phyloP scores from a whole-genome alignment of 2,797 vertebrate species.

The Parauchenoglanis punctatus region DNA sequence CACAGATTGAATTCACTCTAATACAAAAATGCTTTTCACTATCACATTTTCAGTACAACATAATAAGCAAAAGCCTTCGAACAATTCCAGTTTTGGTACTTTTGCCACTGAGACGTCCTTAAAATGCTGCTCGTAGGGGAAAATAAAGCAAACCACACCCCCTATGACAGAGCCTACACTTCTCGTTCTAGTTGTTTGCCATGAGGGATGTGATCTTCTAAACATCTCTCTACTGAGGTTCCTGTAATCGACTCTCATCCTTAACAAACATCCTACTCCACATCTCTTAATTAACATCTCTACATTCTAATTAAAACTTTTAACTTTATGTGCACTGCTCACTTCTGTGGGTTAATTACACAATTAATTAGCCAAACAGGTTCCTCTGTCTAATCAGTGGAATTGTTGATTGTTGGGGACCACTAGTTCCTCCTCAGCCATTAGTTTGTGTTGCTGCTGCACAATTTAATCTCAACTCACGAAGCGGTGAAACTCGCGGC shows the following conservation, averaged over 20 bases:
- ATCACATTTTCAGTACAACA: not conserved
- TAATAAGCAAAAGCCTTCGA: not conserved
- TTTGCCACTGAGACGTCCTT: too few species aligned
- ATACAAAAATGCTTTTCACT: not conserved
- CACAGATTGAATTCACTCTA: not conserved
- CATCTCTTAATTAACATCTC: slow-evolving; percentile 53
- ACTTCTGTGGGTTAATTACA: slow-evolving; percentile 61
- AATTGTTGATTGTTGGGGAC: slow-evolving; percentile 46
- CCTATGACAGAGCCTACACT: not conserved
- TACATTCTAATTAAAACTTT: slow-evolving; percentile 59
- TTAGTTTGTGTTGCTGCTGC: not conserved
- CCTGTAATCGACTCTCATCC: slow-evolving; percentile 40
- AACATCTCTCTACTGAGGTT: slow-evolving; percentile 40
- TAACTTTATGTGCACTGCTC: slow-evolving; percentile 46
- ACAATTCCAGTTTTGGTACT: not conserved
- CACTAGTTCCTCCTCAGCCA: not conserved
- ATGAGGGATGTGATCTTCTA: slow-evolving; percentile 24
- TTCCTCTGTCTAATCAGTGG: slow-evolving; percentile 56
- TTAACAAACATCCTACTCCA: slow-evolving; percentile 46
- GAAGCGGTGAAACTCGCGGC: not conserved
- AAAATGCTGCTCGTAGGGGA: not conserved
- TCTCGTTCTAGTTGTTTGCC: slow-evolving; percentile 36
- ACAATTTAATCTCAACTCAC: not conserved
- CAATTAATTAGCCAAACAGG: slow-evolving; percentile 63
- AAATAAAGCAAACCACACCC: not conserved